Conservation (phyloP, 1,140 invertebrate species). For the Solenopsis fugax region DNA sequence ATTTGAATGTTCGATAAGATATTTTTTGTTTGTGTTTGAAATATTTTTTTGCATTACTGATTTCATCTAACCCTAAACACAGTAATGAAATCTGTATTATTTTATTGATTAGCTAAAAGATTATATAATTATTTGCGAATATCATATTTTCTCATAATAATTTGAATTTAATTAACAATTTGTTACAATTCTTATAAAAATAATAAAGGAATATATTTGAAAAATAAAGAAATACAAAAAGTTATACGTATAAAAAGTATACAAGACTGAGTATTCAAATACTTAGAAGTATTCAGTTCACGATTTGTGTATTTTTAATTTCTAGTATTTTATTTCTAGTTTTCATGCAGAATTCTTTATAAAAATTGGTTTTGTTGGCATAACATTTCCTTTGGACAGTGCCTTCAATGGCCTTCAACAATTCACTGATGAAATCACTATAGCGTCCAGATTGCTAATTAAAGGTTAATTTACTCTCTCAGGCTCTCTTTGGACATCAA, state of each 20-base stretch:
- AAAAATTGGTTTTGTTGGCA: constrained; percentile 4
- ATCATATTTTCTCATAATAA: background rate
- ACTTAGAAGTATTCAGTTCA: background rate
- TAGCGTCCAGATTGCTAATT: constrained; percentile 1
- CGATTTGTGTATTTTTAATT: background rate
- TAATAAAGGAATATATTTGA: background rate
- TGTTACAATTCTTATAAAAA: background rate
- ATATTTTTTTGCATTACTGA: background rate
- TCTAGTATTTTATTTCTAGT: too few relatives aligned
- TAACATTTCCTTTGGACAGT: background rate
- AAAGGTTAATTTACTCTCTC: constrained; percentile 46
- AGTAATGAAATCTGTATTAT: background rate
- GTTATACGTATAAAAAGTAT: background rate
- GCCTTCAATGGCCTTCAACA: background rate
- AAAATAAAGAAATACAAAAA: background rate
- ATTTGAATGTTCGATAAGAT: background rate
- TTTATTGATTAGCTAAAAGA: background rate
- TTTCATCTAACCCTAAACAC: background rate
- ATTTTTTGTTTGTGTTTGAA: background rate
- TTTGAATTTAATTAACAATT: background rate
- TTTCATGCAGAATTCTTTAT: background rate
- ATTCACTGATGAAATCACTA: constrained; percentile 14
- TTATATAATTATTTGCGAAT: background rate
- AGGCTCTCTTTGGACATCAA: constrained; percentile 84
- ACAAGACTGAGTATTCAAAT: background rate